phyloP scores from a whole-genome alignment of 2,888 invertebrate genomes.

The Atrina japonica region DNA sequence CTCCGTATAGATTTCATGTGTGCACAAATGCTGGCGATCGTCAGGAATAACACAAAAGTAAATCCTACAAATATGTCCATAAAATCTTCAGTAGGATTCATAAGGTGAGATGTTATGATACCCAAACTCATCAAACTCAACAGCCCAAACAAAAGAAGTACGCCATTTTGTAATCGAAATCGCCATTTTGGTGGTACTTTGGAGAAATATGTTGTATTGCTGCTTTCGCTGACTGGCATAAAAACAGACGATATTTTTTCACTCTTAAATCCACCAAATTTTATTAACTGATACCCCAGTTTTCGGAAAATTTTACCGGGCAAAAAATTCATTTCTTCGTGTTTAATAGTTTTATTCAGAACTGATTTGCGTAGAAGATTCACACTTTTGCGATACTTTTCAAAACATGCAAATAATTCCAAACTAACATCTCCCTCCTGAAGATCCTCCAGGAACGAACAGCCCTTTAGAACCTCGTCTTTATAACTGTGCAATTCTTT shows the following conservation, averaged over 20 bases:
- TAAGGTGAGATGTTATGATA: too few species aligned
- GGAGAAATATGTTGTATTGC: too few species aligned
- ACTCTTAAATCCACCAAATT: constrained; percentile 10
- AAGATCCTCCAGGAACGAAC: constrained; percentile 63
- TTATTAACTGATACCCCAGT: constrained; percentile 9
- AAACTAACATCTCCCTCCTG: constrained; percentile 71
- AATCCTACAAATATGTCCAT: too few species aligned
- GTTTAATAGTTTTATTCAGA: constrained; percentile 45
- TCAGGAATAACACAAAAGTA: too few species aligned
- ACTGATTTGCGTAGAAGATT: constrained; percentile 45
- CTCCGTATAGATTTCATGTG: too few species aligned
- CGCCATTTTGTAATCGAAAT: too few species aligned
- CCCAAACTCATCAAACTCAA: too few species aligned
- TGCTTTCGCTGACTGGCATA: not conserved
- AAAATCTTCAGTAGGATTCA: too few species aligned
- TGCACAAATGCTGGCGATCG: too few species aligned
- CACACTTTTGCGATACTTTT: constrained; percentile 50
- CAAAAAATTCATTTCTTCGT: constrained; percentile 48
- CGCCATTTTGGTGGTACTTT: too few species aligned
- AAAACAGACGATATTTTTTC: not conserved
- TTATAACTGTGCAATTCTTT: constrained; percentile 52
- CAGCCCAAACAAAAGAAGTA: too few species aligned
- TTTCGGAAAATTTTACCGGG: constrained; percentile 42
- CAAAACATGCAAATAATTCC: constrained; percentile 63
- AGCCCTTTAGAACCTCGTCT: constrained; percentile 59